Conservation (phyloP, 2,797 vertebrate species). For the Anguilla pacifica region DNA sequence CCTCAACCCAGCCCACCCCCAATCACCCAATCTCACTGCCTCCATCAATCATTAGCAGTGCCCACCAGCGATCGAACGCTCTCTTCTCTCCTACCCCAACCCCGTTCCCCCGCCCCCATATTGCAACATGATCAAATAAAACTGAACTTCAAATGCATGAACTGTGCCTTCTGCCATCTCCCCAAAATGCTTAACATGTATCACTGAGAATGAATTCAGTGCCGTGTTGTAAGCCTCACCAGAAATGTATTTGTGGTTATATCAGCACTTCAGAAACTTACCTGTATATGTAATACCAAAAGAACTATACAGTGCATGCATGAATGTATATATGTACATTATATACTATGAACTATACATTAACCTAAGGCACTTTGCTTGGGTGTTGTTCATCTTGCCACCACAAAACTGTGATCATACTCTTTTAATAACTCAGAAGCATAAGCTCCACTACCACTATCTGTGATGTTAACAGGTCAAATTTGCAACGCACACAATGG, state of each 20-base stretch:
- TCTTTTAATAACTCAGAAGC: background rate
- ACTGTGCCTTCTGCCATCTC: background rate
- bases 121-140: background rate
- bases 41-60: constrained; percentile 22
- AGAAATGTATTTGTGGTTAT: background rate
- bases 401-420: background rate
- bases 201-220: background rate
- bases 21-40: background rate
- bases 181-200: background rate
- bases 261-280: background rate
- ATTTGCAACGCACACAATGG: background rate
- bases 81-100: background rate
- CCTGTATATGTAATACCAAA: background rate
- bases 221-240: background rate
- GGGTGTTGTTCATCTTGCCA: background rate
- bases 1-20: background rate
- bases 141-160: background rate
- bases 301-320: too few relatives aligned
- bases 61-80: background rate
- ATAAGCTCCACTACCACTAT: background rate
- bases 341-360: background rate
- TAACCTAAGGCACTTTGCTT: background rate
- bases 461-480: background rate
- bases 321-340: background rate
- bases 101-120: background rate